phyloP scores from a whole-genome alignment of 1,140 invertebrate species.

The Dendroctonus ponderosae region DNA sequence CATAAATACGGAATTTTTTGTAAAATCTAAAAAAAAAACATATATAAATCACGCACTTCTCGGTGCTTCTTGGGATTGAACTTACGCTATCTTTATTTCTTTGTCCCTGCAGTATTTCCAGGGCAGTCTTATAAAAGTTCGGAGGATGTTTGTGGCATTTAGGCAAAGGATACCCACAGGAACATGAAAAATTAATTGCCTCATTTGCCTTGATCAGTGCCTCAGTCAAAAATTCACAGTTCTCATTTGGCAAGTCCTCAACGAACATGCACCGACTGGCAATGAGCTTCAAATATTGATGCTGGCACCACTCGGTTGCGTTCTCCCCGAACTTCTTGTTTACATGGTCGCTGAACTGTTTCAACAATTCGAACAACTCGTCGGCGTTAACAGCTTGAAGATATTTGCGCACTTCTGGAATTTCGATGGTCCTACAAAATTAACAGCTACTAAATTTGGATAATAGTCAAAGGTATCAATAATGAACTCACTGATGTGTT shows the following conservation, averaged over 20 bases:
- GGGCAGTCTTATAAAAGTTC: constrained; percentile 38
- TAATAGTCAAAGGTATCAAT: background rate
- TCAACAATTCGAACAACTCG: constrained; percentile 25
- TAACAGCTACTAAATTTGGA: background rate
- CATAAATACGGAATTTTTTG: constrained; percentile 43
- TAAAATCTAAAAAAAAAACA: constrained; percentile 14
- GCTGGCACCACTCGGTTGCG: constrained; percentile 41
- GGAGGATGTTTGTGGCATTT: constrained; percentile 32
- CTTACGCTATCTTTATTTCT: constrained; percentile 29
- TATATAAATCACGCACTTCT: background rate
- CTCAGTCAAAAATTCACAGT: constrained; percentile 37
- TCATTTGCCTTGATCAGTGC: constrained; percentile 38
- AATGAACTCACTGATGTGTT: constrained; percentile 29
- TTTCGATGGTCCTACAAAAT: constrained; percentile 31
- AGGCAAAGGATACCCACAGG: constrained; percentile 46
- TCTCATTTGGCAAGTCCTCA: constrained; percentile 26
- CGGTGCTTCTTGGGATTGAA: background rate
- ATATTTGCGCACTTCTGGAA: constrained; percentile 31
- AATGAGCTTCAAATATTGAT: constrained; percentile 41
- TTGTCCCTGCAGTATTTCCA: constrained; percentile 33
- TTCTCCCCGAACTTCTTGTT: constrained; percentile 32
- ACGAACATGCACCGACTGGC: constrained; percentile 28
- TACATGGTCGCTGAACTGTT: constrained; percentile 35
- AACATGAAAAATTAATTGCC: constrained; percentile 33
- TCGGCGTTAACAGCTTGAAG: constrained; percentile 8